These are phyloP conservation scores for Herpailurus yagouaroundi DNA, from an alignment of 2,113 vertebrate genomes.

Conservation along the genomic window DNA sequence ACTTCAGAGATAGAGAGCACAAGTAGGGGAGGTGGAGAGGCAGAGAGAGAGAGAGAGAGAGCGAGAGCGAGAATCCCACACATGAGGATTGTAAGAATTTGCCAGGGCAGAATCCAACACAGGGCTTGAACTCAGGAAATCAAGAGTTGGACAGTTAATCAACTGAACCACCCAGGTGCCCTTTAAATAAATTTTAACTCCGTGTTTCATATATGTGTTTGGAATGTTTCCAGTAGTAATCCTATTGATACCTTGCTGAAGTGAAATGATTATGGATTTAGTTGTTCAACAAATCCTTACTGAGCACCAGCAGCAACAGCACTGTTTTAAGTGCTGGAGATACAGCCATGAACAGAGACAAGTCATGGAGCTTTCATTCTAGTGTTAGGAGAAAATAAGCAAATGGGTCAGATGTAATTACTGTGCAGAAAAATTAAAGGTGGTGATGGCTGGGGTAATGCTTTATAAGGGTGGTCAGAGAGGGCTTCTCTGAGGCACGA, in stretches of 20 bases:
- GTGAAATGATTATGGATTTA: conserved; percentile 16
- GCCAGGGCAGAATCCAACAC: no score
- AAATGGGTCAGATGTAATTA: not conserved
- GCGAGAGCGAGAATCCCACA: no score
- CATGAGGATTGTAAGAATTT: no score
- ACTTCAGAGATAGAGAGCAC: no score
- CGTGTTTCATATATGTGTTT: conserved; percentile 35
- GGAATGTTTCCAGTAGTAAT: not conserved
- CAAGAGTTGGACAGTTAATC: no score
- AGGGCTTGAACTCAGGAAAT: no score
- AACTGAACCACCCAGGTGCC: no score
- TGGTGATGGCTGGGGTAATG: not conserved
- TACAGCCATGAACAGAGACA: not conserved
- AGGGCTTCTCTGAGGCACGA: not conserved
- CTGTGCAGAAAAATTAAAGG: not conserved
- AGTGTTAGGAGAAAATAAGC: not conserved
- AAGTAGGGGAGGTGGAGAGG: no score
- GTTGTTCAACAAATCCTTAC: not conserved
- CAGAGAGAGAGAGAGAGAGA: no score
- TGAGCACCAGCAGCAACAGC: not conserved
- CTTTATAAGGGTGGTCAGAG: not conserved
- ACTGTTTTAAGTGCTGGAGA: not conserved
- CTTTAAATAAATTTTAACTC: conserved; percentile 13
- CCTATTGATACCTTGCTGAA: conserved; percentile 18
- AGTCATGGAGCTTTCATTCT: not conserved